These are phyloP conservation scores for Conus canariensis DNA, from an alignment of 2,888 invertebrate genomes.

Conservation along the genomic window DNA sequence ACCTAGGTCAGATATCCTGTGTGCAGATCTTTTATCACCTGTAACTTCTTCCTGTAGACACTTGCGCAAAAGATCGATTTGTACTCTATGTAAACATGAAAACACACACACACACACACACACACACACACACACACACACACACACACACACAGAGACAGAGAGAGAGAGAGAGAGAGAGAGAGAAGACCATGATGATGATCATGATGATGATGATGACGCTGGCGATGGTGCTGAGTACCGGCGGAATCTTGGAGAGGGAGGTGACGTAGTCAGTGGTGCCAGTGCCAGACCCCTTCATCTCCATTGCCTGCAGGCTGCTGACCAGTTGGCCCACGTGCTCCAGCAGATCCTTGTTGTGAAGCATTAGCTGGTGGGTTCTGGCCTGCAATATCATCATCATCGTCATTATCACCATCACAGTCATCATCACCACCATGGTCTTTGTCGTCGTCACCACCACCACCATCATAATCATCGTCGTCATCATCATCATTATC, in stretches of 20 bases:
- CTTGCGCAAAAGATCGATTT: too few species aligned
- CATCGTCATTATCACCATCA: neutral
- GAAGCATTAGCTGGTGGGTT: conserved; percentile 94
- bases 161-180: neutral
- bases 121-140: neutral
- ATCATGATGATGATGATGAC: neutral
- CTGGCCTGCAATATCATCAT: conserved; percentile 83
- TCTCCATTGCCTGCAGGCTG: conserved; percentile 91
- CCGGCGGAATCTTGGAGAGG: neutral
- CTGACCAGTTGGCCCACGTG: conserved; percentile 95
- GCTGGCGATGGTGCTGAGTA: neutral
- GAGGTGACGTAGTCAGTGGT: neutral
- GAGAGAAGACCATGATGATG: neutral
- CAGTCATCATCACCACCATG: neutral
- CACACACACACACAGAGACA: neutral
- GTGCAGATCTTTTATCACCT: too few species aligned
- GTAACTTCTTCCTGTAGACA: too few species aligned
- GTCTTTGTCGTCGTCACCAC: neutral
- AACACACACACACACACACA: neutral
- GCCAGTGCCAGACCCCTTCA: conserved; percentile 59
- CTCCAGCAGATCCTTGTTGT: conserved; percentile 96
- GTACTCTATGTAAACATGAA: too few species aligned
- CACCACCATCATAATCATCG: neutral
- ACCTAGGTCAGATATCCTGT: too few species aligned
- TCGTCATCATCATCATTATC: neutral